A percentile compares a stretch with the other conserved stretches of the same genome.
Conservation (phyloP, 2,797 vertebrate genomes). For the Brachyrhaphis roseni region DNA sequence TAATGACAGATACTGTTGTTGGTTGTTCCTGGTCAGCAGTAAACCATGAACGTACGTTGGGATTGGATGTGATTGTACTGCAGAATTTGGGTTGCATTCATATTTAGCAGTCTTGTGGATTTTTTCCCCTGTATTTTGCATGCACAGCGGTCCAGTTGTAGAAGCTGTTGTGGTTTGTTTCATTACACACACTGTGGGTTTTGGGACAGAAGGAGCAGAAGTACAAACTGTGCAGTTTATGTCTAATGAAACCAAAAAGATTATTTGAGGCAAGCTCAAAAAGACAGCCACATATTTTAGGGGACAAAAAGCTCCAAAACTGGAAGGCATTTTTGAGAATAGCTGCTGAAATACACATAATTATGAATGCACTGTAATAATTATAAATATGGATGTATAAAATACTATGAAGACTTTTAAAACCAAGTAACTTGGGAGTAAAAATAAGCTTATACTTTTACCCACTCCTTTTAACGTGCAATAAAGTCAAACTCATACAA, state of each 20-base stretch:
- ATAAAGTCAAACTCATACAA: background rate
- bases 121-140: background rate
- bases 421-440: too few species aligned
- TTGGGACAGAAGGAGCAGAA: background rate
- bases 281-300: background rate
- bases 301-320: background rate
- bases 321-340: too few species aligned
- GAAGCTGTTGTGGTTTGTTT: constrained; percentile 4
- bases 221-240: background rate
- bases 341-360: too few species aligned
- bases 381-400: too few species aligned
- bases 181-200: background rate
- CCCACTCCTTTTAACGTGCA: too few species aligned
- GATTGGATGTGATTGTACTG: too few species aligned
- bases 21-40: background rate
- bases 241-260: background rate
- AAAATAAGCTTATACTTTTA: too few species aligned
- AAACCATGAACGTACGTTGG: background rate
- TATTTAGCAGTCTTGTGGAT: background rate
- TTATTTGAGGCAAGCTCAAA: background rate
- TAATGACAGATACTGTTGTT: background rate
- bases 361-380: too few species aligned
- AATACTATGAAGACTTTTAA: too few species aligned
- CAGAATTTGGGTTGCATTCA: too few species aligned
- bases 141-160: background rate